Evolutionary conservation across 2,888 invertebrate genomes (phyloP), one percentile per base, ranked within the genome.

Genomic region (Ophion slaviceki): DNA sequence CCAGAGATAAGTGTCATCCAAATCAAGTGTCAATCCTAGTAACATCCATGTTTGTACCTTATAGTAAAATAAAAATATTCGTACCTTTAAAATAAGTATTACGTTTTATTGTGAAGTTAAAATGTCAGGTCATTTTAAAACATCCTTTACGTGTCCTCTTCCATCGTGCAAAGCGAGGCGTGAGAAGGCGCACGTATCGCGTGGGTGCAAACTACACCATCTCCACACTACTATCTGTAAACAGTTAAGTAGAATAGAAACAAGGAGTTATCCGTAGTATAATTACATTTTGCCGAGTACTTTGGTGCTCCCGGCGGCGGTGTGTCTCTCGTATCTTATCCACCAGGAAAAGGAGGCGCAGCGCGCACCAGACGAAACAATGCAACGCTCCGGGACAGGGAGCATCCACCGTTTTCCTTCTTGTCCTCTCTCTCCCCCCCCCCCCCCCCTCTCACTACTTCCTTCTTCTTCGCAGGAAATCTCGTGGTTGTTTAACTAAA

Each of bases 211-310:
- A 80, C 74, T 40, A 45, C 70, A 36, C 32, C 59, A 47, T 68
- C 47, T 70, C 70, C 53, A 17, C 67, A 53, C 67, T 84, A 86
- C 67, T 84, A 86, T 80, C 82, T 68, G 74, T 74, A 83, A 86
- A 80, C 76, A 83, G 82, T 83, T 83, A 74, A 86, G 86, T 80
- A 83, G 83, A 84, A 80, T 79, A 80, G 84, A 80, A 88, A 85
- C 82, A 82, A 86, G 84, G 78, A 87, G 82, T 87, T 85, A 84
- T 87, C 84, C 85, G 64, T 61, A 72, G 86, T 82, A 82, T 88
- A 88, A 88, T 88, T 86, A 88, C 85, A 84, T 87, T 87, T 82
- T 88, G 77, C 86, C 72, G 62, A 82, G 82, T 86, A 85, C 80
- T 76, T 36, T 68, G 68, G 82, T 83, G 79, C 80, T 86, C 80